These are phyloP conservation scores for Mongoloraphidia duomilia DNA, from an alignment of 2,888 invertebrate genomes.

Conservation along the genomic window DNA sequence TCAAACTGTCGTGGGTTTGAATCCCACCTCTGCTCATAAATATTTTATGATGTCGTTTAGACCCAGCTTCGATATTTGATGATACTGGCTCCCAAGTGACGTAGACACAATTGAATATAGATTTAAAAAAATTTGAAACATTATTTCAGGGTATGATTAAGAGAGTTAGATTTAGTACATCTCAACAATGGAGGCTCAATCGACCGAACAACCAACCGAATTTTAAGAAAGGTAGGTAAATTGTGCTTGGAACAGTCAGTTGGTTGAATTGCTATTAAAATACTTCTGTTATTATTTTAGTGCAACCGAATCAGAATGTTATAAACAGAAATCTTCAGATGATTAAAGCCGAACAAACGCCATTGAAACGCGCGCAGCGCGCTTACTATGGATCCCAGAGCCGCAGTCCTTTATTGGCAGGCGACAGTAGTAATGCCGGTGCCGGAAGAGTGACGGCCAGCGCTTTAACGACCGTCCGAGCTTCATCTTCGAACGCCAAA, in stretches of 20 bases:
- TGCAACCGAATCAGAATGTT: not conserved
- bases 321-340: conserved; percentile 1
- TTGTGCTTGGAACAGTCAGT: not conserved
- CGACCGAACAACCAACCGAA: not conserved
- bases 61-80: too few species aligned
- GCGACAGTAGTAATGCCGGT: too few species aligned
- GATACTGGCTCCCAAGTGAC: too few species aligned
- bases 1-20: too few species aligned
- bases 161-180: conserved; percentile 1
- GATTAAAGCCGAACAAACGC: conserved; percentile 1
- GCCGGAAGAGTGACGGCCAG: too few species aligned
- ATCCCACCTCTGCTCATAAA: too few species aligned
- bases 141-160: not conserved
- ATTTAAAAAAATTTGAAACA: too few species aligned
- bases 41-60: too few species aligned
- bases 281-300: not conserved
- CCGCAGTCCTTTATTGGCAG: conserved; percentile 1
- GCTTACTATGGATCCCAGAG: conserved; percentile 3
- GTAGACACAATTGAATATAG: too few species aligned
- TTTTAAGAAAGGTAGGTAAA: too few species aligned
- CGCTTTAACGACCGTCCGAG: too few species aligned
- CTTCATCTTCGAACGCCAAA: not conserved
- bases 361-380: conserved; percentile 1
- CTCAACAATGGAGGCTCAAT: conserved; percentile 1
- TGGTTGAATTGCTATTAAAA: not conserved